Evolutionary conservation across 2,113 vertebrate species (phyloP).

Genomic region (Danio rerio): DNA sequence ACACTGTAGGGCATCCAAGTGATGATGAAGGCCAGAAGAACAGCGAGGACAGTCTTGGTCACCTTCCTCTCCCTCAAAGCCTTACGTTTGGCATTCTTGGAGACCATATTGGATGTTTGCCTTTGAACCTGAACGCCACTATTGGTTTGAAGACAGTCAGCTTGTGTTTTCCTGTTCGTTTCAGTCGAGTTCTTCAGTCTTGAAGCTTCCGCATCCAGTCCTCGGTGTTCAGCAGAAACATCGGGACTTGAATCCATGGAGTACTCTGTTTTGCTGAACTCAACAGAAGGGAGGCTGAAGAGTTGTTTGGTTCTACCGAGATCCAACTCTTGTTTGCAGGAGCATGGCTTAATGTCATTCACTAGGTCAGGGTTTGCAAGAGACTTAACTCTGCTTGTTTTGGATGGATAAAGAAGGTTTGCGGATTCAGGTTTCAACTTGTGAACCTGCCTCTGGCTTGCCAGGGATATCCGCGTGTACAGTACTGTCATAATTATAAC

Average conservation of each 20-base stretch:
- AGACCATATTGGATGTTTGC: conserved; percentile 36
- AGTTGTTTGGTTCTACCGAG: not conserved
- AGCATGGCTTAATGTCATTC: conserved; percentile 51
- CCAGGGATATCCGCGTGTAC: conserved; percentile 88
- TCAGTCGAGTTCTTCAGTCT: not conserved
- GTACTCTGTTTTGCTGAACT: not conserved
- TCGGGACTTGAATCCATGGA: conserved; percentile 4
- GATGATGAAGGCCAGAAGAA: conserved; percentile 90
- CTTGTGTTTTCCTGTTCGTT: not conserved
- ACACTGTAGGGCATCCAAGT: conserved; percentile 94
- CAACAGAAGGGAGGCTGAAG: not conserved
- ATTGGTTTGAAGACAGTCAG: not conserved
- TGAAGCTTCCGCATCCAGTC: not conserved
- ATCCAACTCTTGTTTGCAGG: not conserved
- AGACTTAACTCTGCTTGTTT: not conserved
- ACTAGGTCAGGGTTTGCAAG: conserved; percentile 4
- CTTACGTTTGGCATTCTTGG: conserved; percentile 82
- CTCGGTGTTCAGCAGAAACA: not conserved
- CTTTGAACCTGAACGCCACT: not conserved
- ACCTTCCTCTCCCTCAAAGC: conserved; percentile 90
- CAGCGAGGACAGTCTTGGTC: conserved; percentile 90
- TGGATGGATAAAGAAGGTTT: not conserved
- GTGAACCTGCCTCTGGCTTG: conserved; percentile 82
- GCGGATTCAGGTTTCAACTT: conserved; percentile 68
- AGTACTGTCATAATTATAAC: conserved; percentile 89